Base-by-base conservation (phyloP, 2,888 invertebrate genomes). In the Harpagoxenus sublaevis region DNA sequence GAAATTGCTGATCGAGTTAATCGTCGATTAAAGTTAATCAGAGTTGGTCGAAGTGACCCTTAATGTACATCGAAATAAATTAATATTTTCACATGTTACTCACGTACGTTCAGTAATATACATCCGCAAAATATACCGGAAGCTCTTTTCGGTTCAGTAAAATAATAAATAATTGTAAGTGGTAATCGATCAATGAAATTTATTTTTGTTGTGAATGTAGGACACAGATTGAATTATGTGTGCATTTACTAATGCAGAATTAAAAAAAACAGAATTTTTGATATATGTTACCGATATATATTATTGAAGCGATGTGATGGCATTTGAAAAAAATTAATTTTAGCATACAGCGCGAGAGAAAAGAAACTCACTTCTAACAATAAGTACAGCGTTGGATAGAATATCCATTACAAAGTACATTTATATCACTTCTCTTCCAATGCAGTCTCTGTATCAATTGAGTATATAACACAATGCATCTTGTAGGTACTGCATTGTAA, bases 381-480 rank as follows among this genome's bases (percentile, higher is more conserved):
- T 42, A 65, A 78, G 53, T 70, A 78, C 53, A 78, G 6, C 3
- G 0, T 75, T 35, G 9, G 15, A 48, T 6, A n/a, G 0, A 31
- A 6, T 45, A 60, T 48, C 5, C 8, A 28, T 8, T 66, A 12
- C 53, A n/a, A 74, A 77, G 53, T 53, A 77, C 53, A 65, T 66
- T 77, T 77, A 28, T 77, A 77, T 77, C 39, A 51, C 51, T 18
- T 39, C 1, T 15, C 3, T 42, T 77, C 8, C 3, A 51, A 23
- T 23, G 10, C 23, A 65, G 18, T 53, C 12, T 65, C 18, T 39
- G 23, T 23, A 75, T 39, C 5, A 35, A 51, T 45, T 15, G 6
- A 23, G 23, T 10, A 15, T 70, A 1, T 35, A 39, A 8, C 9
- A 48, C n/a, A 45, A 62, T 31, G 23, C 15, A 45, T 18, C 9